Base-by-base conservation (phyloP, 2,888 invertebrate genomes). In the Stenodema calcarata region DNA sequence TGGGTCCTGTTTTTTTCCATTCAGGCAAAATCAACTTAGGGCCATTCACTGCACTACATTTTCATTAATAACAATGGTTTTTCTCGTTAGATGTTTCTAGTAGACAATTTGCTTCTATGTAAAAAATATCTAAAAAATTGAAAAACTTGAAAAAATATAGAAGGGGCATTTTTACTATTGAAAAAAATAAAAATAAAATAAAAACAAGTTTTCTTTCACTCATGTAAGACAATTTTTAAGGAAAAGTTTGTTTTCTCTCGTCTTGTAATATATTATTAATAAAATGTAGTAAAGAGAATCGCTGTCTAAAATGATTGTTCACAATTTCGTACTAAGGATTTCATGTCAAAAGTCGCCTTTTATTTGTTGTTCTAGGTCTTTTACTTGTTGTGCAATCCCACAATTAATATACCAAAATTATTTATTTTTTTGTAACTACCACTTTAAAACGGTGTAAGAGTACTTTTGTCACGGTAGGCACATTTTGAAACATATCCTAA, bases 1-100 rank as follows among this genome's bases (percentile, higher is more conserved):
- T 75, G 75, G 75, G 41, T 35, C 75, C n/a, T n/a, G n/a, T n/a
- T n/a, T 16, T 11, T 75, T 75, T 75, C 7, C 9, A 42, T 62
- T 27, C 23, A 16, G 78, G 44, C 28, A 41, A 78, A 78, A 18
- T 11, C 44, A 78, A 44, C 41, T 78, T 75, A 18, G 78, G 44
- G 78, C 78, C 78, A 47, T 78, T 78, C 73, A 73, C 73, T 78
- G 78, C 47, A 78, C 78, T 73, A 78, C 78, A 44, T 44, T 44
- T 78, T 78, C 41, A 41, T 78, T 42, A 78, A 44, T 41, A 75
- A 75, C n/a, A n/a, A 62, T 23, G 23, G n/a, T 42, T 16, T 41
- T 75, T 75, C 42, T n/a, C 35, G 75, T 41, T 75, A 75, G 75
- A 75, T 75, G 18, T 75, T 75, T 75, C 41, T 75, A 75, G 75